Percentiles rank a stretch among this genome's conserved stretches.
phyloP scores from a whole-genome alignment of 2,797 vertebrate genomes.

The Hypotaenidia okinawae region DNA sequence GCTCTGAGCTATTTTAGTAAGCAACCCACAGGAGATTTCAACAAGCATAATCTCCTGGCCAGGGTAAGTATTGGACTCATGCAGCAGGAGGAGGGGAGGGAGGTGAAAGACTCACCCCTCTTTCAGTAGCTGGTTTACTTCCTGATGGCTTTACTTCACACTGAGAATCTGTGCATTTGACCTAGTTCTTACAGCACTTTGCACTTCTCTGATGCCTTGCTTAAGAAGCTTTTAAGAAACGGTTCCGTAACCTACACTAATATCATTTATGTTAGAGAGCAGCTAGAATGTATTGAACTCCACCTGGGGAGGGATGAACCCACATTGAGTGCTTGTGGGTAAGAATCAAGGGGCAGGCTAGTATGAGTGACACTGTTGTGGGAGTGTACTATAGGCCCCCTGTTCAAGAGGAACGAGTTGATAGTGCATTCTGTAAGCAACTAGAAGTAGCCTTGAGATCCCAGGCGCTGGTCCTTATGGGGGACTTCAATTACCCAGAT shows the following conservation, averaged over 20 bases:
- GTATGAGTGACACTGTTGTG: too few relatives aligned
- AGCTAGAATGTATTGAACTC: too few relatives aligned
- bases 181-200: neutral
- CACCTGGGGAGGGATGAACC: too few relatives aligned
- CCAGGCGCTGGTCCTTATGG: too few relatives aligned
- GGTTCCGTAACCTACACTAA: neutral
- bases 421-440: too few relatives aligned
- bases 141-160: neutral
- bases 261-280: neutral
- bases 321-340: too few relatives aligned
- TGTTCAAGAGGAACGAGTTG: too few relatives aligned
- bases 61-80: neutral
- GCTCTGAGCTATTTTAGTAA: neutral
- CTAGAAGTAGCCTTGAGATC: too few relatives aligned
- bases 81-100: neutral
- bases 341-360: too few relatives aligned
- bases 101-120: neutral
- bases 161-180: neutral
- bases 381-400: too few relatives aligned
- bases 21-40: neutral
- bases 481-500: too few relatives aligned
- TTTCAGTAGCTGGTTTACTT: neutral
- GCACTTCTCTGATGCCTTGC: neutral
- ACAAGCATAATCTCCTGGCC: neutral
- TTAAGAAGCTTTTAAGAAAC: neutral